Conservation (phyloP, 2,797 vertebrate genomes). For the Premnoplex brunnescens region DNA sequence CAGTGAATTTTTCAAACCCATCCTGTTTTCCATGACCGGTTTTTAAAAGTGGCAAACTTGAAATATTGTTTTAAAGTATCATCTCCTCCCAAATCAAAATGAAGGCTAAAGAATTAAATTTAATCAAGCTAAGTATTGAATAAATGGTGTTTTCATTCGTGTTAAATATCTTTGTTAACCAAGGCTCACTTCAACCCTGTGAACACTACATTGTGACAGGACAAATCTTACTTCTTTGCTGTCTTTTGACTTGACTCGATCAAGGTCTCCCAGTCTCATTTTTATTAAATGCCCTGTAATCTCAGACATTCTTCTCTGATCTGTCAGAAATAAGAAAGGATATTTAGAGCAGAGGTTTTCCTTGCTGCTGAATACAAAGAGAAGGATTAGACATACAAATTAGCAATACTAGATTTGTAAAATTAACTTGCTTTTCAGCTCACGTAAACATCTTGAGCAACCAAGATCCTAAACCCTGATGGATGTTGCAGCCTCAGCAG, state of each 20-base stretch:
- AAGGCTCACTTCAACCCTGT: neutral
- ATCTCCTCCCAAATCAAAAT: neutral
- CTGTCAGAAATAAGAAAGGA: conserved; percentile 71
- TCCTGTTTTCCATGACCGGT: neutral
- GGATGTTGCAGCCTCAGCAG: neutral
- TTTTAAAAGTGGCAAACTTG: neutral
- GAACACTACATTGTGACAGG: neutral
- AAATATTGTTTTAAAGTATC: neutral
- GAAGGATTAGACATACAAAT: neutral
- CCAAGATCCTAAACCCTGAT: neutral
- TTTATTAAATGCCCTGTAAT: conserved; percentile 92
- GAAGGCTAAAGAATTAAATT: neutral
- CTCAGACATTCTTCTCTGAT: conserved; percentile 96
- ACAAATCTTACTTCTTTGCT: conserved; percentile 85
- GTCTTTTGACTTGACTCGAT: conserved; percentile 86
- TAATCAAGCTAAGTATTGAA: neutral
- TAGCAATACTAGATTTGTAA: neutral
- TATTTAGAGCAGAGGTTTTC: neutral
- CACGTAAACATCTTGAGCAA: neutral
- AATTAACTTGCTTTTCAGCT: neutral
- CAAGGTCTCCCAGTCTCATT: conserved; percentile 92
- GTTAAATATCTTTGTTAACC: neutral
- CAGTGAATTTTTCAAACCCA: neutral
- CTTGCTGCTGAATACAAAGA: neutral
- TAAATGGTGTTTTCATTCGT: neutral